Evolutionary conservation across 2,113 vertebrate species (phyloP), one percentile per base, ranked within the genome.

Genomic region (Bolborhynchus lineola): DNA sequence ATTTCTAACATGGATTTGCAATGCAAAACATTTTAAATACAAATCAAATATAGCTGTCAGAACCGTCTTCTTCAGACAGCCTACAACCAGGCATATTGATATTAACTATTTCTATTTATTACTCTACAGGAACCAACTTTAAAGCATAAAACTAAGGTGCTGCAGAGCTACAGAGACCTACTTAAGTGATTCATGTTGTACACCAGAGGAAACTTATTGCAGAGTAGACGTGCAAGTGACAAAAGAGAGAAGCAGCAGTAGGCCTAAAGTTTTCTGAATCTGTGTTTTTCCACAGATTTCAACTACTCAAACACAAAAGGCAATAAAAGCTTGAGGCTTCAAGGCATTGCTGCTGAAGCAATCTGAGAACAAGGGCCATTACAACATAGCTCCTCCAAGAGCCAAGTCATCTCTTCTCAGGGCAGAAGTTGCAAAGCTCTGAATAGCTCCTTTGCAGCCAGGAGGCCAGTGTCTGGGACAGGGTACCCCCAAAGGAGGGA

Each of bases 1-100:
- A 94, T 78, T 93, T 92, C 69, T 72, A 95, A 84, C n/a, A 18
- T 15, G 41, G 35, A 95, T 97, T 96, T 95, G 93, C 93, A 96
- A 92, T 91, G 83, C 84, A 95, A 91, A 95, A 50, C 20, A 42
- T 87, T 89, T 57, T 64, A 95, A 93, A 96, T 75, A 96, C 91
- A 95, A 95, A 95, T 87, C 91, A 95, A 92, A 67, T 76, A 57
- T 20, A 91, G 86, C 74, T 93, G 86, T 84, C 80, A 95, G 76
- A 95, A 63, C 86, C 33, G 82, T 89, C 68, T 95, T 92, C 79
- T 86, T 91, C 74, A 95, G 60, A 53, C 83, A 95, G 86, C 46
- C 80, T 82, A 69, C 80, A 93, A 75, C 50, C 19, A 87, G 50
- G 57, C 78, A 84, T 29, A 47, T 33, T 70, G 65, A 65, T 93